Base-by-base conservation (phyloP, 1,140 invertebrate genomes). In the Papilio aristodemus region DNA sequence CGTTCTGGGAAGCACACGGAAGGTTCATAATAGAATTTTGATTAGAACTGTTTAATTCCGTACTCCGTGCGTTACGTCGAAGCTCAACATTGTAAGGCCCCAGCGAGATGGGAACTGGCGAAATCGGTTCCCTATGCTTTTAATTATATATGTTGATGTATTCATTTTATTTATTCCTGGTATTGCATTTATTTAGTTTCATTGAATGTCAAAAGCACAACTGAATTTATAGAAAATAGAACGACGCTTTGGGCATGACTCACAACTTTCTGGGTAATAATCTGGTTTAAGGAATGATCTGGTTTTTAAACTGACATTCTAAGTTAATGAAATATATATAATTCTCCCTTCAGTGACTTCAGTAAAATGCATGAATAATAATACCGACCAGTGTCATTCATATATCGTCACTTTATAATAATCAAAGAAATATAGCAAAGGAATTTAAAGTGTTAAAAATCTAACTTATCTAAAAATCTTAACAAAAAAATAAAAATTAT, bases 61-160 rank as follows among this genome's bases (percentile, higher is more conserved):
- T 43, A 50, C 74, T 77, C 58, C 58, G 68, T 76, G 70, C 70
- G 67, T 86, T 81, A 71, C 78, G 59, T 69, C 74, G 81, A 87
- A 86, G 76, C 75, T 79, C 77, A 77, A 79, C 81, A 83, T 75
- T 81, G 80, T 83, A 71, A 62, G 69, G 46, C 75, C 71, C 41
- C 70, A 69, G 43, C 68, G 73, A 81, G 79, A 85, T 83, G 77
- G 77, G 69, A 76, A 74, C 77, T 79, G 69, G 76, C 75, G 67
- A 82, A 80, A 80, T 72, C 70, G 64, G 79, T 79, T 80, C 78
- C 71, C 71, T 72, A 73, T 76, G 77, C 82, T 76, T 71, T 72
- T 81, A 81, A 87, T 86, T 86, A 85, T 79, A 76, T 84, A 85
- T 86, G 81, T 86, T 83, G 85, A 83, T 86, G 78, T 83, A 81